A percentile compares a stretch with the other conserved stretches of the same genome.
These are phyloP conservation scores for Ceyx margarethae DNA, from an alignment of 2,113 vertebrate genomes.

Conservation along the genomic window DNA sequence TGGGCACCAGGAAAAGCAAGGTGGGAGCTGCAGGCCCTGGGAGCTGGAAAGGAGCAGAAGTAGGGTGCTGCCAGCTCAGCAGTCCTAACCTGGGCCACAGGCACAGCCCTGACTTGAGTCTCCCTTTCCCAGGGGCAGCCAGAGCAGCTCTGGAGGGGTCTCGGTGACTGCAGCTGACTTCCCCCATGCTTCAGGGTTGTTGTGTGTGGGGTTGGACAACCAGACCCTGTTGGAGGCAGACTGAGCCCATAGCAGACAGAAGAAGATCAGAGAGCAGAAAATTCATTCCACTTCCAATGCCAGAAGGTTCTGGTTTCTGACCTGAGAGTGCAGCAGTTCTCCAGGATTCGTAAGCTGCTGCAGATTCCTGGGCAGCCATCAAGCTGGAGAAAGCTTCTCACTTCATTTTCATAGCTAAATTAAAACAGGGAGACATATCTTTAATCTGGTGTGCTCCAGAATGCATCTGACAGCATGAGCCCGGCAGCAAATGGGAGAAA, in stretches of 20 bases:
- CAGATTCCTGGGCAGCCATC: neutral
- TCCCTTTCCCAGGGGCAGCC: neutral
- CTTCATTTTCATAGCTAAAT: constrained; percentile 50
- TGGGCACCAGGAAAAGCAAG: neutral
- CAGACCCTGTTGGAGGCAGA: neutral
- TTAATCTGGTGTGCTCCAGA: neutral
- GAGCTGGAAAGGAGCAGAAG: neutral
- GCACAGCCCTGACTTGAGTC: neutral
- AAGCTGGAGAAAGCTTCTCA: neutral
- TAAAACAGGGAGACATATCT: neutral
- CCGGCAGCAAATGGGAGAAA: neutral
- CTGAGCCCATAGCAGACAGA: neutral
- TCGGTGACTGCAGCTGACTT: neutral
- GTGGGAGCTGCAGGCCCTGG: neutral
- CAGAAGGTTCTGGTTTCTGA: neutral
- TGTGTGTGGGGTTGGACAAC: neutral
- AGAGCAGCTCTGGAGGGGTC: neutral
- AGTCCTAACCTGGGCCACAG: neutral
- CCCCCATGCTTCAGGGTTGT: neutral
- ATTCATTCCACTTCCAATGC: neutral
- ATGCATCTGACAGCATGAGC: neutral
- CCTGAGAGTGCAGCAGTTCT: constrained; percentile 50
- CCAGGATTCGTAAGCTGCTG: constrained; percentile 1
- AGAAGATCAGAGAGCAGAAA: neutral
- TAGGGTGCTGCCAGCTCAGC: neutral